phyloP scores from a whole-genome alignment of 37 sponge, comb jelly and placozoan genomes.

The Amphimedon queenslandica region DNA sequence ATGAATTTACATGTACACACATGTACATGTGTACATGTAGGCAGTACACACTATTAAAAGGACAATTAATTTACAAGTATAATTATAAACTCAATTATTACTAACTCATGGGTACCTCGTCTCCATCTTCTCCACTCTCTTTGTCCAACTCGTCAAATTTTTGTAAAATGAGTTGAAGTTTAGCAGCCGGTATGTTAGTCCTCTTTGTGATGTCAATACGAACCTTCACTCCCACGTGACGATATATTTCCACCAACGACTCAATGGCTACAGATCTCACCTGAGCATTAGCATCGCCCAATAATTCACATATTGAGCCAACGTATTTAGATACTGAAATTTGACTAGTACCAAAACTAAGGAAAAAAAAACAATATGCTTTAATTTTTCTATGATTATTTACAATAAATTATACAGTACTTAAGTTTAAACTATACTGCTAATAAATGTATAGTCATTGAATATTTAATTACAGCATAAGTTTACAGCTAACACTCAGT shows the following conservation, averaged over 20 bases:
- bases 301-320: constrained; percentile 40
- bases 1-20: neutral
- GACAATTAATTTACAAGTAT: neutral
- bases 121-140: constrained; percentile 5
- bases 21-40: neutral
- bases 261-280: constrained; percentile 66
- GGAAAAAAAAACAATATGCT: neutral
- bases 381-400: neutral
- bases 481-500: neutral
- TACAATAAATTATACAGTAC: too few relatives aligned
- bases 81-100: neutral
- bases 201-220: constrained; percentile 59
- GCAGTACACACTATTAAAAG: neutral
- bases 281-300: constrained; percentile 77
- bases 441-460: too few relatives aligned
- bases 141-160: constrained; percentile 64
- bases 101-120: neutral
- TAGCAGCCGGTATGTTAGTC: constrained; percentile 20
- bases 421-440: too few relatives aligned
- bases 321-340: constrained; percentile 51
- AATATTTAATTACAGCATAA: too few relatives aligned
- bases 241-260: constrained; percentile 69
- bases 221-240: constrained; percentile 69
- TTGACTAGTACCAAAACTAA: constrained; percentile 64
- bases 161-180: constrained; percentile 28